phyloP scores from a whole-genome alignment of 2,113 vertebrate species.

The Xenus cinereus region DNA sequence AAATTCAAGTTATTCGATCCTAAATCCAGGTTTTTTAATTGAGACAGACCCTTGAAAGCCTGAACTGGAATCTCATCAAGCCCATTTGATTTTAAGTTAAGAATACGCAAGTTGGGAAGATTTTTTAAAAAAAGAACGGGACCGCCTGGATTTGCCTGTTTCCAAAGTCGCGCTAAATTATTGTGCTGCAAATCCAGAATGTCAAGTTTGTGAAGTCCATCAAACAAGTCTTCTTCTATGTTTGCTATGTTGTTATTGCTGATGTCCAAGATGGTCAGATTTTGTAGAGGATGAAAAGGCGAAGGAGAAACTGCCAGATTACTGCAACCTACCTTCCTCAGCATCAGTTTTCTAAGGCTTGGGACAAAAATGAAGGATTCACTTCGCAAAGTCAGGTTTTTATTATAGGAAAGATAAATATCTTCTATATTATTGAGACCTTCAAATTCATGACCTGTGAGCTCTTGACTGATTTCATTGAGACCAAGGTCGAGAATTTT shows the following conservation, averaged over 20 bases:
- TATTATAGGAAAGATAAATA: constrained; percentile 86
- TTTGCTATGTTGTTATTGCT: constrained; percentile 97
- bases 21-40: constrained; percentile 79
- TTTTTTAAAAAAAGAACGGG: constrained; percentile 85
- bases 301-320: constrained; percentile 78
- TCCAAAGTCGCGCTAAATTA: constrained; percentile 93
- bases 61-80: constrained; percentile 88
- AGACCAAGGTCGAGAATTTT: constrained; percentile 81
- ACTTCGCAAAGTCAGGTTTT: constrained; percentile 72
- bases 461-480: constrained; percentile 85
- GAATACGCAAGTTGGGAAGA: constrained; percentile 67
- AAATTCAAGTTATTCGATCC: constrained; percentile 84
- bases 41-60: constrained; percentile 77
- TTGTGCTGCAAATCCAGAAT: constrained; percentile 92
- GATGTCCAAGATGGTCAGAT: constrained; percentile 86
- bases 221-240: constrained; percentile 76
- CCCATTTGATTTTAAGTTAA: constrained; percentile 88
- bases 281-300: constrained; percentile 80
- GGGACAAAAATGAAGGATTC: constrained; percentile 81
- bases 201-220: constrained; percentile 79
- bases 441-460: constrained; percentile 86
- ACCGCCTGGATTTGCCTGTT: constrained; percentile 84
- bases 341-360: constrained; percentile 79
- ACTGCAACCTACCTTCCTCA: constrained; percentile 78
- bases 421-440: constrained; percentile 80